Evolutionary conservation across 2,113 vertebrate species (phyloP).

Genomic region (Origma solitaria): DNA sequence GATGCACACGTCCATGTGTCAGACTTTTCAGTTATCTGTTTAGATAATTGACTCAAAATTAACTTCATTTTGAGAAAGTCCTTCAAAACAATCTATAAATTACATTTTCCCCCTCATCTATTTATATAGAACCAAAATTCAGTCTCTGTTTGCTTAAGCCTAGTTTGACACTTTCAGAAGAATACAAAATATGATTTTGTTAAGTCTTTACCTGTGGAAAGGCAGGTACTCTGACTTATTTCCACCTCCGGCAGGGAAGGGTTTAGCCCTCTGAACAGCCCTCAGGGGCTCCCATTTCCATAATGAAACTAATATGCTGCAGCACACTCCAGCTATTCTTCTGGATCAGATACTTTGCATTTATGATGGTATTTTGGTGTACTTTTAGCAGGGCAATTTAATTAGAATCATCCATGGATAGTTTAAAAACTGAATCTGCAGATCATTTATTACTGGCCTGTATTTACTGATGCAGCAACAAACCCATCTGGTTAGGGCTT

Average conservation of each 20-base stretch:
- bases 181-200: not conserved
- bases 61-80: not conserved
- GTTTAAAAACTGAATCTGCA: constrained; percentile 51
- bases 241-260: not conserved
- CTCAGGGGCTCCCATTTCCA: not conserved
- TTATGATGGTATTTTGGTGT: constrained; percentile 42
- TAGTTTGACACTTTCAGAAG: not conserved
- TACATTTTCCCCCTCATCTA: rapidly evolving
- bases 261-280: constrained; percentile 9
- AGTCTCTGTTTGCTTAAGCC: constrained; percentile 27
- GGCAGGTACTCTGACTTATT: constrained; percentile 17
- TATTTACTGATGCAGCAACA: constrained; percentile 61
- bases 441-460: constrained; percentile 55
- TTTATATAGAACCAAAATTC: not conserved
- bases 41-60: not conserved
- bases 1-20: not conserved
- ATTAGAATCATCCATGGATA: constrained; percentile 52
- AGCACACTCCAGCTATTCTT: constrained; percentile 59
- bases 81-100: not conserved
- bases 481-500: constrained; percentile 52
- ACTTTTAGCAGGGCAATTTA: constrained; percentile 43
- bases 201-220: not conserved
- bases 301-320: constrained; percentile 31
- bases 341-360: constrained; percentile 35
- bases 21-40: not conserved